These are phyloP conservation scores for Ellobius talpinus DNA, from an alignment of 2,113 vertebrate genomes.

Conservation along the genomic window DNA sequence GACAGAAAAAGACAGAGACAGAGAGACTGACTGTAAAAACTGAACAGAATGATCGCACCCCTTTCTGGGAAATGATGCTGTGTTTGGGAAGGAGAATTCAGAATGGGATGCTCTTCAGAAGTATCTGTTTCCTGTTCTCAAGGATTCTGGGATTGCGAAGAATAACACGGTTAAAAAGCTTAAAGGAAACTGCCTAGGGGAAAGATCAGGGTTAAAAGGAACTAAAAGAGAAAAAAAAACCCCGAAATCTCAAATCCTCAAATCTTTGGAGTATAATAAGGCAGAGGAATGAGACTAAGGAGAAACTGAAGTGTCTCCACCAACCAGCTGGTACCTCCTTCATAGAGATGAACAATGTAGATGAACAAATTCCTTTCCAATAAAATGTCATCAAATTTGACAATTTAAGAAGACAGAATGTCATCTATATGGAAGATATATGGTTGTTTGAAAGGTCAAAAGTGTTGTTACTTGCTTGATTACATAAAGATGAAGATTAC, in stretches of 20 bases:
- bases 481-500: neutral
- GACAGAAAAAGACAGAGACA: neutral
- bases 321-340: neutral
- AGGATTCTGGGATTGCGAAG: neutral
- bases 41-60: neutral
- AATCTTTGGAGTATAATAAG: neutral
- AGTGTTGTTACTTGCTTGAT: neutral
- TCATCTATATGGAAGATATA: neutral
- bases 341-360: neutral
- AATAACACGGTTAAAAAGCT: constrained; percentile 5
- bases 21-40: too few relatives aligned
- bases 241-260: too few relatives aligned
- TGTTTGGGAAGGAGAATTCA: neutral
- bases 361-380: neutral
- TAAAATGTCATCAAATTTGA: neutral
- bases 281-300: neutral
- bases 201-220: constrained; percentile 5
- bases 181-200: neutral
- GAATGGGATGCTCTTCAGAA: neutral
- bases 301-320: neutral
- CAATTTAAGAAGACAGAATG: neutral
- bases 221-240: neutral
- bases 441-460: neutral
- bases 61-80: too few relatives aligned
- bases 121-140: neutral